Conservation (phyloP, 2,888 invertebrate genomes). For the Ectemnius continuus region DNA sequence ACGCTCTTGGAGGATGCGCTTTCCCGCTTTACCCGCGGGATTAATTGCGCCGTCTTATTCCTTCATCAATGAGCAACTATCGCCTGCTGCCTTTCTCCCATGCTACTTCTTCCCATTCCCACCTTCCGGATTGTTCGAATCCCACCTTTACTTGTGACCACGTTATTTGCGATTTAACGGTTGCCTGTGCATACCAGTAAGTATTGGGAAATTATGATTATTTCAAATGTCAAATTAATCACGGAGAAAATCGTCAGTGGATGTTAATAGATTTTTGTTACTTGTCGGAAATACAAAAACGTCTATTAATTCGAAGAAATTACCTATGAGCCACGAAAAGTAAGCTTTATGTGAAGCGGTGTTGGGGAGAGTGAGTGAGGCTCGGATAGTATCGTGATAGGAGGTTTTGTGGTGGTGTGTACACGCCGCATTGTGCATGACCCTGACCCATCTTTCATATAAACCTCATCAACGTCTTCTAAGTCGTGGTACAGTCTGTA, state of each 20-base stretch:
- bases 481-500: conserved; percentile 68
- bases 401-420: conserved; percentile 66
- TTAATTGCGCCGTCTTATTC: conserved; percentile 50
- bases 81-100: conserved; percentile 10
- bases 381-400: conserved; percentile 18
- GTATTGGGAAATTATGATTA: too few species aligned
- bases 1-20: conserved; percentile 65
- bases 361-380: neutral
- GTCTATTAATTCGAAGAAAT: too few species aligned
- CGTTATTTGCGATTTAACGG: too few species aligned
- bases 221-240: too few species aligned
- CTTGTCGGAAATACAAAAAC: too few species aligned
- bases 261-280: too few species aligned
- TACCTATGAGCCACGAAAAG: too few species aligned
- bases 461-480: conserved; percentile 71
- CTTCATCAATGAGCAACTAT: conserved; percentile 54
- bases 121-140: neutral
- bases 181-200: too few species aligned
- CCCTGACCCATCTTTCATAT: conserved; percentile 73
- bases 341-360: too few species aligned
- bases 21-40: conserved; percentile 52
- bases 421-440: conserved; percentile 68
- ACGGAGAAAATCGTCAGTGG: too few species aligned
- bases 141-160: too few species aligned
- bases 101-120: neutral